Evolutionary conservation across 2,888 invertebrate genomes (phyloP).

Genomic region (Pheosia gnoma): DNA sequence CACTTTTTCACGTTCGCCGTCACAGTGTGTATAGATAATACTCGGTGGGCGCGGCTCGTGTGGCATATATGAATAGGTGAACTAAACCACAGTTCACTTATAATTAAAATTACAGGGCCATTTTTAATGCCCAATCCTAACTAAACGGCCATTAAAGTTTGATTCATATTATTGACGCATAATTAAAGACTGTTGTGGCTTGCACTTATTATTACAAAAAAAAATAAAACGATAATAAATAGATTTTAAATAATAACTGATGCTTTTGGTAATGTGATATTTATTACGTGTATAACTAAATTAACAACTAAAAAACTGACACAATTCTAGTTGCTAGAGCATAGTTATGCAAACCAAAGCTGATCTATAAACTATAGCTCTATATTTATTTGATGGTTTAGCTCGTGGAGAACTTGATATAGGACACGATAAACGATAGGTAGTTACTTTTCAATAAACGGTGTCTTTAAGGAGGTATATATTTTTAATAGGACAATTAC

Average conservation of each 20-base stretch:
- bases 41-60: constrained; percentile 72
- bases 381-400: constrained; percentile 8
- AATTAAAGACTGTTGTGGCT: background rate
- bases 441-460: constrained; percentile 2
- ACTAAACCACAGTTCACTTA: constrained; percentile 38
- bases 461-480: background rate
- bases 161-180: background rate
- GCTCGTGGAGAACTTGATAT: constrained; percentile 5
- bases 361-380: constrained; percentile 2
- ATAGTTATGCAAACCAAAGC: constrained; percentile 6
- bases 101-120: constrained; percentile 31
- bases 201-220: background rate
- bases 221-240: background rate
- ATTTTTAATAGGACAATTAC: no score
- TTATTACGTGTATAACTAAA: background rate
- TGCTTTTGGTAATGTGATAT: background rate
- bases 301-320: background rate
- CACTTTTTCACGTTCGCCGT: constrained; percentile 80
- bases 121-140: constrained; percentile 29
- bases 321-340: background rate
- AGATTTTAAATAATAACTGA: background rate
- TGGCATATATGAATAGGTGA: constrained; percentile 15
- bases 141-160: constrained; percentile 11
- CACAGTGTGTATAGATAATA: constrained; percentile 33
- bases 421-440: constrained; percentile 4